Evolutionary conservation across 1,140 invertebrate genomes (phyloP).

Genomic region (Nasonia giraulti): DNA sequence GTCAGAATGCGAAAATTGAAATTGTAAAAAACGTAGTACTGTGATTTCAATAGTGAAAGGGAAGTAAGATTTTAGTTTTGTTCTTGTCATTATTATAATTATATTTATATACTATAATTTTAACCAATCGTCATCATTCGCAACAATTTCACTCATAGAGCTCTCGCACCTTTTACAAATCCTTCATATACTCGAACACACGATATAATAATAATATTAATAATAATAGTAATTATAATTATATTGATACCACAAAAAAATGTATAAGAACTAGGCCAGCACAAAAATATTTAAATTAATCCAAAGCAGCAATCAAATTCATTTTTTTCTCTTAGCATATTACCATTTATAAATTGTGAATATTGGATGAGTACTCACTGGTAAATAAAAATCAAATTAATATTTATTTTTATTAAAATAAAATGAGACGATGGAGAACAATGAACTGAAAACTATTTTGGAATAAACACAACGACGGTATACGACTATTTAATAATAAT

Average conservation of each 20-base stretch:
- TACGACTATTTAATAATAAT: slow-evolving; percentile 49
- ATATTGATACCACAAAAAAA: slow-evolving; percentile 54
- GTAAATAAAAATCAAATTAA: not conserved
- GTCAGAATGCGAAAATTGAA: slow-evolving; percentile 29
- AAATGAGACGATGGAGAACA: slow-evolving; percentile 22
- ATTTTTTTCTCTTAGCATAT: slow-evolving; percentile 18
- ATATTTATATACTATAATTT: slow-evolving; percentile 66
- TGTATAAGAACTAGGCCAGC: slow-evolving; percentile 59
- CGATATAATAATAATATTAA: slow-evolving; percentile 19
- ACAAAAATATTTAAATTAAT: slow-evolving; percentile 50
- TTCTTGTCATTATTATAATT: slow-evolving; percentile 59
- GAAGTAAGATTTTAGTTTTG: slow-evolving; percentile 61
- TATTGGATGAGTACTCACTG: slow-evolving; percentile 5
- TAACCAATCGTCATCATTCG: slow-evolving; percentile 66
- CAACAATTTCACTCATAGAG: slow-evolving; percentile 56
- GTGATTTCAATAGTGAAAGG: slow-evolving; percentile 67
- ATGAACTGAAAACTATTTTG: slow-evolving; percentile 47
- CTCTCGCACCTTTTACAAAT: slow-evolving; percentile 53
- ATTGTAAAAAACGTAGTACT: slow-evolving; percentile 60
- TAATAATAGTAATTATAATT: slow-evolving; percentile 56
- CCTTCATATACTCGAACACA: slow-evolving; percentile 51
- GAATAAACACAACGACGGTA: slow-evolving; percentile 45
- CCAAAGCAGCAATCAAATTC: slow-evolving; percentile 49
- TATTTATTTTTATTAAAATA: not conserved
- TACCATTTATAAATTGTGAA: slow-evolving; percentile 31